phyloP scores from a whole-genome alignment of 2,113 vertebrate species.

The Prochilodus magdalenae region DNA sequence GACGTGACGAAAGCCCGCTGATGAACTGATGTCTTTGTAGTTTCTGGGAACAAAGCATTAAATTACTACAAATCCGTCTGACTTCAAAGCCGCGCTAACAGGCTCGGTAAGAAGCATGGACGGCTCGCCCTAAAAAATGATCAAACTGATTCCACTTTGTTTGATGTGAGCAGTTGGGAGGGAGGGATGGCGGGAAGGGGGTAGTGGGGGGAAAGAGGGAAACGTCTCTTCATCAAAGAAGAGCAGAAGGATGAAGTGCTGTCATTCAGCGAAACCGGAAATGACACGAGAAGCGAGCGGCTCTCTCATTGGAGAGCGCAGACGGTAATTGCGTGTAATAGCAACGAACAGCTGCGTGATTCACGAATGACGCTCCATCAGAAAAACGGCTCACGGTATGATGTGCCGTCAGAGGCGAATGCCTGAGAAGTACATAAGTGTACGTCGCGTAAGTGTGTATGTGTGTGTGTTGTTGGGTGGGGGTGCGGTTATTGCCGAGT shows the following conservation, averaged over 20 bases:
- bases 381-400: background rate
- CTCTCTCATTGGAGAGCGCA: background rate
- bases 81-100: conserved; percentile 56
- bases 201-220: conserved; percentile 25
- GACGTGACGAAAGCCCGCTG: conserved; percentile 22
- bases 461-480: too few relatives aligned
- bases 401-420: background rate
- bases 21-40: conserved; percentile 48
- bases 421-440: background rate
- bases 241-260: background rate
- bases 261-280: conserved; percentile 23
- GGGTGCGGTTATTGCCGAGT: background rate
- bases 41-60: conserved; percentile 49
- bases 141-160: conserved; percentile 46
- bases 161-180: conserved; percentile 54
- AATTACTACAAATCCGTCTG: conserved; percentile 49
- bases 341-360: background rate
- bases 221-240: conserved; percentile 28
- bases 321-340: background rate
- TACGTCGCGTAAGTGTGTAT: background rate
- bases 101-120: conserved; percentile 23
- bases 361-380: background rate
- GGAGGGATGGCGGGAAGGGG: too few relatives aligned
- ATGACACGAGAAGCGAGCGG: conserved; percentile 20
- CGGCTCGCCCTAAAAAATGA: conserved; percentile 40